A percentile compares a stretch with the other conserved stretches of the same genome.
phyloP scores from a whole-genome alignment of 2,797 vertebrate species.

The Merluccius polli region DNA sequence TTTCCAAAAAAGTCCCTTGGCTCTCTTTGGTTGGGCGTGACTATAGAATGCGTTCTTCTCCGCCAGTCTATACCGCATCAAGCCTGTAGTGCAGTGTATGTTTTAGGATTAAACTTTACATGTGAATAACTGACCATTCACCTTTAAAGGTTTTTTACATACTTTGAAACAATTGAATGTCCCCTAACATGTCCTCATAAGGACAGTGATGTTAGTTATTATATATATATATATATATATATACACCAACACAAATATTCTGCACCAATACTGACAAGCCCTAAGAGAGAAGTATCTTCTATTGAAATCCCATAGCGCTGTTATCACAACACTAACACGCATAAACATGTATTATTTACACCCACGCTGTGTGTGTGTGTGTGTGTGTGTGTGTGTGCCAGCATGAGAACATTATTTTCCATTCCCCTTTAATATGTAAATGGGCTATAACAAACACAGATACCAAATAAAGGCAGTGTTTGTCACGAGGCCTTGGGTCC shows the following conservation, averaged over 20 bases:
- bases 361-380: not conserved
- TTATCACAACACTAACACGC: not conserved
- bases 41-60: not conserved
- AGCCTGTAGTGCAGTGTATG: not conserved
- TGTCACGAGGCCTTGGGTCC: conserved; percentile 38
- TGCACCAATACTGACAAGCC: no score
- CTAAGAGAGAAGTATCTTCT: not conserved
- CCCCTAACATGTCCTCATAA: not conserved
- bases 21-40: not conserved
- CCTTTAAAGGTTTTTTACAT: not conserved
- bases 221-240: no score
- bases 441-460: conserved; percentile 24
- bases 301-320: not conserved
- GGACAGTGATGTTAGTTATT: no score
- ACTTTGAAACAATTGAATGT: not conserved
- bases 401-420: conserved; percentile 53
- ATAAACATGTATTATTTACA: not conserved
- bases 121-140: not conserved
- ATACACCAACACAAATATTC: no score
- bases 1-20: not conserved
- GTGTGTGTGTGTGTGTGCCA: conserved; percentile 42
- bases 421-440: conserved; percentile 30
- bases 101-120: not conserved
- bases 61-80: not conserved
- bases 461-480: conserved; percentile 46